Base-by-base conservation (phyloP, 2,113 vertebrate species). In the Gnathonemus longibarbis region DNA sequence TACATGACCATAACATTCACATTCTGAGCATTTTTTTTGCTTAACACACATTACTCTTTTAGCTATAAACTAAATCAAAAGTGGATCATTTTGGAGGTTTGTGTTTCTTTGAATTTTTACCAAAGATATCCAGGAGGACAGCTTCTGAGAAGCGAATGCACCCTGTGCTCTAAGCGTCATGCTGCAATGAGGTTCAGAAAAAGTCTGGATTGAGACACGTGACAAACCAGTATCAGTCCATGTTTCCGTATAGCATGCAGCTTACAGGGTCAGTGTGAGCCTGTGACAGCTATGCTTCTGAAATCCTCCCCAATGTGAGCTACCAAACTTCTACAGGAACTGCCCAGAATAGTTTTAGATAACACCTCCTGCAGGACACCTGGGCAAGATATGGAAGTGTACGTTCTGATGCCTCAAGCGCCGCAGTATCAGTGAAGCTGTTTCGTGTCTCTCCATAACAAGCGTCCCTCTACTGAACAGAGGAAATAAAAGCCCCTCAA, bases 401-500 rank as follows among this genome's bases (percentile, higher is more conserved):
- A 13, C 3, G 9, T 70, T 13, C 62, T 27, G 10, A 31, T 31
- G n/a, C 62, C 62, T 27, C n/a, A 1, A 70, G 62, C 9, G 10
- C 62, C 62, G 19, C 53, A 19, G 31, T 53, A 27, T 35, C 85
- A 53, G 27, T 17, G 15, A 35, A 53, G 48, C 17, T 31, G 50
- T 24, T 87, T 87, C 27, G 50, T 17, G 85, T 21, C n/a, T 21
- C 50, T 87, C 7, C 8, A 50, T 49, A 39, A 87, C 85, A 39
- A 87, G 85, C n/a, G 13, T 39, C 46, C 31, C 85, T 87, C 85
- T 53, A 56, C 50, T 56, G 48, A n/a, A 35, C 46, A 17, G 85
- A 87, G 8, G 7, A 49, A 87, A 87, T 56, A 87, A 87, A 53
- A 87, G 24, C 49, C 46, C 85, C 49, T 87, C 49, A 87, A 87